Percentiles rank a stretch among this genome's conserved stretches.
Conservation (phyloP, 2,113 vertebrate species). For the Morone saxatilis region DNA sequence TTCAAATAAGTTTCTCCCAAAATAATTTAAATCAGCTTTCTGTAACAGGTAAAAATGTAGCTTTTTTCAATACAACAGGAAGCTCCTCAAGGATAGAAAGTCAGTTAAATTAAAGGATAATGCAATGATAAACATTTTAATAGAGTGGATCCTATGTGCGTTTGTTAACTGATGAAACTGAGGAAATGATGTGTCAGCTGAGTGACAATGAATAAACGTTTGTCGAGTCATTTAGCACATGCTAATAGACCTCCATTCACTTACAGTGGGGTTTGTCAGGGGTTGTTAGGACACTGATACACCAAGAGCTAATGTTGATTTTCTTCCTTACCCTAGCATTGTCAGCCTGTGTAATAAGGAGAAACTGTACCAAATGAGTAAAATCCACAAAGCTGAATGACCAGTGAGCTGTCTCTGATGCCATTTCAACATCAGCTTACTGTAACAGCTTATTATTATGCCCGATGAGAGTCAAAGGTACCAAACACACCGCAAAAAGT, state of each 20-base stretch:
- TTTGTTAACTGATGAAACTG: conserved; percentile 12
- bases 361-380: neutral
- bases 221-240: conserved; percentile 51
- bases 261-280: neutral
- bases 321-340: neutral
- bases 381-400: too few species aligned
- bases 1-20: neutral
- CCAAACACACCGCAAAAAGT: neutral
- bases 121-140: neutral
- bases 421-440: neutral
- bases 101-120: neutral
- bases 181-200: conserved; percentile 19
- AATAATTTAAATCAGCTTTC: neutral
- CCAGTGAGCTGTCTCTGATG: too few species aligned
- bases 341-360: neutral
- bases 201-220: conserved; percentile 38
- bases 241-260: conserved; percentile 49
- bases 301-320: neutral
- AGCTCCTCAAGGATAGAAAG: neutral
- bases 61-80: neutral
- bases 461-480: neutral
- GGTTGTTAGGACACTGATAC: neutral
- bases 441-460: neutral
- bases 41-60: neutral
- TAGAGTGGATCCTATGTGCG: neutral